Base-by-base conservation (phyloP, 2,113 vertebrate species). In the Channa maculata region DNA sequence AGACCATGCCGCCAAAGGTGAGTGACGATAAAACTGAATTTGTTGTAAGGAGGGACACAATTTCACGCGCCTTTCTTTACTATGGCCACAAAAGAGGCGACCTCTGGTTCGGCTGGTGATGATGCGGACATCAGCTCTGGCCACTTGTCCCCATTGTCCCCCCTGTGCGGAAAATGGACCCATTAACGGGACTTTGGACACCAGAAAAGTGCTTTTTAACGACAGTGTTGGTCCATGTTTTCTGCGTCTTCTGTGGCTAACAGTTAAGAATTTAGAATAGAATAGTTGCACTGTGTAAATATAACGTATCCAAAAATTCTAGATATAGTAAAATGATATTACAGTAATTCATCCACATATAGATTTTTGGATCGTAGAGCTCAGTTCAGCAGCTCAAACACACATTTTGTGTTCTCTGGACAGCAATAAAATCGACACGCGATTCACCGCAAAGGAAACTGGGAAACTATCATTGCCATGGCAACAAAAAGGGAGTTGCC, bases 1-100 rank as follows among this genome's bases (percentile, higher is more conserved):
- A 64, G 89, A 89, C n/a, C 78, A 87, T 86, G 89, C 81, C 41
- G 59, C 83, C 77, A 92, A 88, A 88, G 89, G 92, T 93, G 71
- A 93, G 92, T 72, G 50, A 49, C 3, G 34, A 38, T 43, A n/a
- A 58, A 61, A 48, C 39, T 4, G 6, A 52, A 43, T 14, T 39
- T 12, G 38, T 36, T 5, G 13, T 0, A 3, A 34, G 10, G 6
- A 12, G 3, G 5, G 37, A 49, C 5, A 44, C 24, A 2, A 12
- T 38, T 15, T 15, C 11, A 5, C 14, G 24, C 33, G 3, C 33
- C 8, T 9, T 9, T 34, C 1, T 67, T 51, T 36, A 5, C 5
- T 59, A 15, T 33, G 6, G n/a, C 11, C 3, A 49, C 5, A 49
- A 48, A 61, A 6, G 0, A 13, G 11, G 8, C 8, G n/a, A 41